Conservation (phyloP, 1,140 invertebrate species). For the Euura saliciscinereae region DNA sequence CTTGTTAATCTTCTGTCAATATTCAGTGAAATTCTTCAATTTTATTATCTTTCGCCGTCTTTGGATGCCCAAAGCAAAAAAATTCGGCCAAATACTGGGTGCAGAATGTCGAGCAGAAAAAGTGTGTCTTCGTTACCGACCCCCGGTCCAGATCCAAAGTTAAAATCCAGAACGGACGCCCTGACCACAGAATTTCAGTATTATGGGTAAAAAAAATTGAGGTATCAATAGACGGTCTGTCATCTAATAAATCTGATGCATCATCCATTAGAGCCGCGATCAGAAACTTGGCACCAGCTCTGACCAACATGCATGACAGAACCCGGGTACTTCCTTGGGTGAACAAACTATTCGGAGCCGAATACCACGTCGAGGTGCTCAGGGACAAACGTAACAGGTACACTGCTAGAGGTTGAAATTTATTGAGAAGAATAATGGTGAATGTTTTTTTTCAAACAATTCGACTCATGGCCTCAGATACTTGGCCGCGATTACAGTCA, state of each 20-base stretch:
- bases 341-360: conserved; percentile 33
- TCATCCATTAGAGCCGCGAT: conserved; percentile 27
- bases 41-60: not conserved
- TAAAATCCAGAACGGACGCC: conserved; percentile 19
- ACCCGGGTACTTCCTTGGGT: conserved; percentile 28
- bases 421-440: not conserved
- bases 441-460: not conserved
- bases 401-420: not conserved
- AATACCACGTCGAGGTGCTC: conserved; percentile 35
- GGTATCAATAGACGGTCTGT: not conserved
- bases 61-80: not conserved
- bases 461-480: conserved; percentile 20
- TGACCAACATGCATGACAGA: conserved; percentile 25
- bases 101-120: not conserved
- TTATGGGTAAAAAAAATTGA: conserved; percentile 23
- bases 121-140: not conserved
- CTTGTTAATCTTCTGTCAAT: no score
- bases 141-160: not conserved
- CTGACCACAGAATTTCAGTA: conserved; percentile 28
- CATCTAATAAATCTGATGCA: not conserved
- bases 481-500: conserved; percentile 29
- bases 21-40: no score
- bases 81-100: not conserved
- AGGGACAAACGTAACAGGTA: conserved; percentile 36
- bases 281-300: conserved; percentile 28